phyloP scores from a whole-genome alignment of 2,888 invertebrate genomes.

The Dexiosoma caninum region DNA sequence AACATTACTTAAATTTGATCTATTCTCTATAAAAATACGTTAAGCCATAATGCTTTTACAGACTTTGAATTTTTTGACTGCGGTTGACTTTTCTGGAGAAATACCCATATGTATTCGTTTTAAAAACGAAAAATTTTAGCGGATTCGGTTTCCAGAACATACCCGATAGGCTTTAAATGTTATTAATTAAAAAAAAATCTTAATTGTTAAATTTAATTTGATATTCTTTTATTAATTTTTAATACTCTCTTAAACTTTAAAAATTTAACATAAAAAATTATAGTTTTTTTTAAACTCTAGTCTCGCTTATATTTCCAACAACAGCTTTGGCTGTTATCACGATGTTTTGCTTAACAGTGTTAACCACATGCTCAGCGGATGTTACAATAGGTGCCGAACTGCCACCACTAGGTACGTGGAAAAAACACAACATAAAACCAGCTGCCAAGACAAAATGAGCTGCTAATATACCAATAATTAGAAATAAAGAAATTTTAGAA shows the following conservation, averaged over 20 bases:
- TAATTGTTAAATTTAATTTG: too few relatives aligned
- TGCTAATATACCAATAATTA: slow-evolving; percentile 83
- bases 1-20: too few relatives aligned
- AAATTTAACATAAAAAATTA: slow-evolving; percentile 7
- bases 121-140: too few relatives aligned
- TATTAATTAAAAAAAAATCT: too few relatives aligned
- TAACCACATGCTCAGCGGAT: not conserved
- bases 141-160: too few relatives aligned
- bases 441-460: slow-evolving; percentile 90
- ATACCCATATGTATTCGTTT: too few relatives aligned
- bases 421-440: slow-evolving; percentile 92
- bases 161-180: too few relatives aligned
- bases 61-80: too few relatives aligned
- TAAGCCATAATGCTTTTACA: too few relatives aligned
- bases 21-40: too few relatives aligned
- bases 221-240: slow-evolving; percentile 29
- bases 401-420: slow-evolving; percentile 80
- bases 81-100: too few relatives aligned
- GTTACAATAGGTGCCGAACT: not conserved
- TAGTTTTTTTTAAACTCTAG: slow-evolving; percentile 39
- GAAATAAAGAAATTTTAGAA: slow-evolving; percentile 82
- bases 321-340: slow-evolving; percentile 52
- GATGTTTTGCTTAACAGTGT: slow-evolving; percentile 25
- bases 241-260: slow-evolving; percentile 41
- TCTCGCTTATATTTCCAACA: slow-evolving; percentile 51